A percentile compares a stretch with the other conserved stretches of the same genome.
These are phyloP conservation scores for Carabus problematicus DNA, from an alignment of 2,888 invertebrate genomes.

Conservation along the genomic window DNA sequence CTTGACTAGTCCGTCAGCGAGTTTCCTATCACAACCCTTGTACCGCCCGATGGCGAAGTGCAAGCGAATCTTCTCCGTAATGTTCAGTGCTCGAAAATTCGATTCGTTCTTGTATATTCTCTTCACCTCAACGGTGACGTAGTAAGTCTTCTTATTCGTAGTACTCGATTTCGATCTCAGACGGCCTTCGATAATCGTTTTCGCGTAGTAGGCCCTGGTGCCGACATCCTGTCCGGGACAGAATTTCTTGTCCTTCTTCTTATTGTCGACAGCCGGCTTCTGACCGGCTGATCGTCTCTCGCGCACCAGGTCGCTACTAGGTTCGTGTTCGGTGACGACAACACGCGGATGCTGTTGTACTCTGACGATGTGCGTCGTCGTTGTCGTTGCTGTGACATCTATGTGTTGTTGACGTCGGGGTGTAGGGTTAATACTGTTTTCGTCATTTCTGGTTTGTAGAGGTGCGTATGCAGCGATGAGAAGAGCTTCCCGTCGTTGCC, in stretches of 20 bases:
- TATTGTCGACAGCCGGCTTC: slow-evolving; percentile 15
- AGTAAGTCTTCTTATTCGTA: slow-evolving; percentile 63
- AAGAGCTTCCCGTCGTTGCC: slow-evolving; percentile 10
- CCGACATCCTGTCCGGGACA: slow-evolving; percentile 70
- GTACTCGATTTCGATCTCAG: slow-evolving; percentile 56
- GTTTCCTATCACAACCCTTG: slow-evolving; percentile 47
- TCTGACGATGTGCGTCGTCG: background rate
- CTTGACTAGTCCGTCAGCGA: slow-evolving; percentile 59
- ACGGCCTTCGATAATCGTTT: slow-evolving; percentile 70
- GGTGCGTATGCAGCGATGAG: slow-evolving; percentile 24
- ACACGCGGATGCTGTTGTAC: too few relatives aligned
- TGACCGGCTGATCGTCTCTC: slow-evolving; percentile 24
- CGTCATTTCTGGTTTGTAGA: slow-evolving; percentile 14
- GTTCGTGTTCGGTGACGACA: background rate
- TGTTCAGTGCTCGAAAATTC: slow-evolving; percentile 57
- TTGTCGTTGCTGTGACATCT: background rate
- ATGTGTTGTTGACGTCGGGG: background rate
- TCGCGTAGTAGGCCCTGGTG: slow-evolving; percentile 69
- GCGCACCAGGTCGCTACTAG: slow-evolving; percentile 18
- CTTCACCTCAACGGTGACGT: slow-evolving; percentile 71
- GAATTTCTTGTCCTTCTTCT: slow-evolving; percentile 52
- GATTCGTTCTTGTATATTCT: slow-evolving; percentile 68
- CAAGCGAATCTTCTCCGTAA: slow-evolving; percentile 62
- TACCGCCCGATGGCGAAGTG: slow-evolving; percentile 60
- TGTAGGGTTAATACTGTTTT: slow-evolving; percentile 6